Conservation (phyloP, 2,797 vertebrate genomes). For the Chelonia mydas region DNA sequence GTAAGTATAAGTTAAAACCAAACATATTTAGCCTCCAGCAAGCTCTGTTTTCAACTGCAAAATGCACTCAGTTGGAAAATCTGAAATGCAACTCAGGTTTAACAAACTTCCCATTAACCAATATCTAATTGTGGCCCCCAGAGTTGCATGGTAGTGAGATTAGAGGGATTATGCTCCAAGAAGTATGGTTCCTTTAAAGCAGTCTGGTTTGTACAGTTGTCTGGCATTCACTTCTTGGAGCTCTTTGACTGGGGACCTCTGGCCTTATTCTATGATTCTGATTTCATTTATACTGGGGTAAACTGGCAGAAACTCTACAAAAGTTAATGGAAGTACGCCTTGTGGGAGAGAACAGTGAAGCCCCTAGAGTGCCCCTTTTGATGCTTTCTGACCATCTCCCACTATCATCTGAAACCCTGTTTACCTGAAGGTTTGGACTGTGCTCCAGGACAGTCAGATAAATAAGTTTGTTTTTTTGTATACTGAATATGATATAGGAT, state of each 20-base stretch:
- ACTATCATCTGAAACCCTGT: fast-evolving
- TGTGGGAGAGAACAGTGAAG: not conserved
- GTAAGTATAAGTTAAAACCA: constrained; percentile 78
- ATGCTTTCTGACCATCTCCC: not conserved
- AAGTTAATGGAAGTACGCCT: not conserved
- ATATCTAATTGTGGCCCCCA: not conserved
- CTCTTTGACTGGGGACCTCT: not conserved
- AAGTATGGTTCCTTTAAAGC: not conserved
- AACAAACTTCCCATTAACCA: not conserved
- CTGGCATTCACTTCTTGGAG: not conserved
- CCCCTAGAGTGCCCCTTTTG: not conserved
- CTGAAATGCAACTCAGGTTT: not conserved
- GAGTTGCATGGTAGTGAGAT: not conserved
- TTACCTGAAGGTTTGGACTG: not conserved
- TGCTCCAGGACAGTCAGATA: not conserved
- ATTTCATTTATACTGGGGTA: not conserved
- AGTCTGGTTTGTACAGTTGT: not conserved
- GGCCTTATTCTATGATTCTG: not conserved
- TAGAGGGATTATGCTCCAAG: not conserved
- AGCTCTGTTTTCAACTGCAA: fast-evolving
- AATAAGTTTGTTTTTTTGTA: not conserved
- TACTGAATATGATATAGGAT: not conserved
- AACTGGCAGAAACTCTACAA: not conserved
- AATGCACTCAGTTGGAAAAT: not conserved
- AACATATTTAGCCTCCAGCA: fast-evolving